Base-by-base conservation (phyloP, 2,113 vertebrate genomes). In the Myiozetetes cayanensis region DNA sequence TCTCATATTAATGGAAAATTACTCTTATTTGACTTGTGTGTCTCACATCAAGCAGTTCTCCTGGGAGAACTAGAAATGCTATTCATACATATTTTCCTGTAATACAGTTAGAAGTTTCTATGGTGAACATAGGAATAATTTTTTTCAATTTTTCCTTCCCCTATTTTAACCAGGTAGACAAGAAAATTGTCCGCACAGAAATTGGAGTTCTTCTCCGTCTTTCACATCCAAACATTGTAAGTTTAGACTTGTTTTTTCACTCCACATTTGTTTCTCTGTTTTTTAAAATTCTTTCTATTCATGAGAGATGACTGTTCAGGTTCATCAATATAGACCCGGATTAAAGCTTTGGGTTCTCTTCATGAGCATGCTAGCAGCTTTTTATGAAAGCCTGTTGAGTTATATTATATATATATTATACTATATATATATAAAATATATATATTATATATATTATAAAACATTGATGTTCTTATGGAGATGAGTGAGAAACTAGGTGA, bases 201-300 rank as follows among this genome's bases (percentile, higher is more conserved):
- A 99, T 99, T 82, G 98, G 98, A 90, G 98, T 99, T 84, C 97
- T 99, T 61, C 98, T 99, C 92, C 98, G 98, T 52, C 98, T 99
- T 87, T 99, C 98, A 0, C 98, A 99, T 96, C 98, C 98, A 72
- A 99, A 99, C 88, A 99, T 99, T 92, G 98, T 99, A 98, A 98
- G 98, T 98, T 86, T 35, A 82, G 10, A 21, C 22, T 37, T 43
- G 12, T 73, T 94, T 33, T 73, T 81, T 31, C n/a, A 50, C 10
- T 77, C 20, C 16, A 37, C 0, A 0, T 58, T 76, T 72, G 5
- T 55, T 80, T 80, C 19, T 24, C 62, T 49, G 12, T 22, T 33
- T 78, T 44, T 47, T 16, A 5, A 12, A 68, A 30, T 30, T 50
- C 3, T n/a, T 62, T 50, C 16, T 61, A 4, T 63, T 80, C 31